These are phyloP conservation scores for Ganaspis sp. DNA, from an alignment of 1,140 invertebrate genomes.

Conservation along the genomic window DNA sequence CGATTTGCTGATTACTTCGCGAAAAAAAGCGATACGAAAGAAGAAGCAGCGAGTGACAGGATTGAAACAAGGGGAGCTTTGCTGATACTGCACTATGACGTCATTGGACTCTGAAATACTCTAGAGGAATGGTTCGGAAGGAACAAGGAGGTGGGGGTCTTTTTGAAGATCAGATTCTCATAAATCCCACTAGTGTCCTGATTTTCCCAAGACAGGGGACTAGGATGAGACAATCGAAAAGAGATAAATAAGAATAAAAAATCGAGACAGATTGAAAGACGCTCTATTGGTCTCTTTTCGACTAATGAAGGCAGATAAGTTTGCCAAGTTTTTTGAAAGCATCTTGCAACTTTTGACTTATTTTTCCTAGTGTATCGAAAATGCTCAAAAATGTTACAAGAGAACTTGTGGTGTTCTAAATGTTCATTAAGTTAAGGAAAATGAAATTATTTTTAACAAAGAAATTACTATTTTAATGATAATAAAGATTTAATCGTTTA, in stretches of 20 bases:
- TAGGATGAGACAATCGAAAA: too few species aligned
- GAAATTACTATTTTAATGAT: too few species aligned
- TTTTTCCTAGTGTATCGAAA: too few species aligned
- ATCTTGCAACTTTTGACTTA: too few species aligned
- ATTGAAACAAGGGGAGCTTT: constrained; percentile 51
- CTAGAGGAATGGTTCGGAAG: not conserved
- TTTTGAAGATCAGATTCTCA: not conserved
- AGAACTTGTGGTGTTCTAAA: too few species aligned
- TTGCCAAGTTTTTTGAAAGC: constrained; percentile 63
- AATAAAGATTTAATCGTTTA: too few species aligned
- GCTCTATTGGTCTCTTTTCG: constrained; percentile 37
- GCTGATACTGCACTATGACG: constrained; percentile 40
- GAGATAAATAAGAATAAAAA: not conserved
- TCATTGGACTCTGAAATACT: constrained; percentile 23
- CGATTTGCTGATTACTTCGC: constrained; percentile 70
- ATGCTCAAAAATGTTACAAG: too few species aligned
- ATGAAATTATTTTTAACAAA: too few species aligned
- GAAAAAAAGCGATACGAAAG: constrained; percentile 46
- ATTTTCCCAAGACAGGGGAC: not conserved
- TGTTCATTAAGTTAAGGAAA: too few species aligned
- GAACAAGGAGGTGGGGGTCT: not conserved
- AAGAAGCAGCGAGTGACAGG: constrained; percentile 48
- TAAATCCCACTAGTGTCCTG: not conserved
- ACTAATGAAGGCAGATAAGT: constrained; percentile 62
- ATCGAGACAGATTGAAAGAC: not conserved